Percentiles rank a stretch among this genome's conserved stretches.
Evolutionary conservation across 2,113 vertebrate species (phyloP).

Genomic region (Embiotoca jacksoni): DNA sequence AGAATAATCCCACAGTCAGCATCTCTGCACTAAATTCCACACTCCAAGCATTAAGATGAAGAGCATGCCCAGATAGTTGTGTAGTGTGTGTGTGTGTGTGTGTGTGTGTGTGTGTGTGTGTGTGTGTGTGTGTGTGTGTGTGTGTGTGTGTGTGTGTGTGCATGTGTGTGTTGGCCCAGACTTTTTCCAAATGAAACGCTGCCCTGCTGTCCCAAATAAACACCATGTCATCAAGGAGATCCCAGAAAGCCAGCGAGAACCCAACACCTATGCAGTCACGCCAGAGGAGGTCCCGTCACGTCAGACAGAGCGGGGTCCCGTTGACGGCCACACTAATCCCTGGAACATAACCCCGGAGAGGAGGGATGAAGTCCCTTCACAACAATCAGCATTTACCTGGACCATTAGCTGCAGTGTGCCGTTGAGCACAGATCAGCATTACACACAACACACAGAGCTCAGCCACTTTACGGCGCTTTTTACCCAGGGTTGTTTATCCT

Average conservation of each 20-base stretch:
- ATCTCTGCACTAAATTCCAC: conserved; percentile 83
- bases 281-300: conserved; percentile 31
- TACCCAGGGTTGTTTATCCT: conserved; percentile 67
- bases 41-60: conserved; percentile 74
- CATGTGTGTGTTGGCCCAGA: conserved; percentile 22
- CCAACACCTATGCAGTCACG: conserved; percentile 36
- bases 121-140: conserved; percentile 22
- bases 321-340: conserved; percentile 21
- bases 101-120: conserved; percentile 16
- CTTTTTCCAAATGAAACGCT: conserved; percentile 30
- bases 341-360: conserved; percentile 52
- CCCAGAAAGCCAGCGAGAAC: conserved; percentile 33
- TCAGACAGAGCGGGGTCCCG: conserved; percentile 23
- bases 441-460: conserved; percentile 61
- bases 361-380: conserved; percentile 52
- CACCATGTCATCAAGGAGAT: conserved; percentile 37
- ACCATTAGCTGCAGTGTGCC: conserved; percentile 76
- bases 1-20: conserved; percentile 85
- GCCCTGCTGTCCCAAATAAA: conserved; percentile 49
- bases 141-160: conserved; percentile 12
- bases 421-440: conserved; percentile 79
- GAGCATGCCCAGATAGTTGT: conserved; percentile 27
- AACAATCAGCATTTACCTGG: conserved; percentile 82
- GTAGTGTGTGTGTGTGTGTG: conserved; percentile 9
- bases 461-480: conserved; percentile 73